phyloP scores from a whole-genome alignment of 1,140 invertebrate genomes.

The Semibalanus balanoides region DNA sequence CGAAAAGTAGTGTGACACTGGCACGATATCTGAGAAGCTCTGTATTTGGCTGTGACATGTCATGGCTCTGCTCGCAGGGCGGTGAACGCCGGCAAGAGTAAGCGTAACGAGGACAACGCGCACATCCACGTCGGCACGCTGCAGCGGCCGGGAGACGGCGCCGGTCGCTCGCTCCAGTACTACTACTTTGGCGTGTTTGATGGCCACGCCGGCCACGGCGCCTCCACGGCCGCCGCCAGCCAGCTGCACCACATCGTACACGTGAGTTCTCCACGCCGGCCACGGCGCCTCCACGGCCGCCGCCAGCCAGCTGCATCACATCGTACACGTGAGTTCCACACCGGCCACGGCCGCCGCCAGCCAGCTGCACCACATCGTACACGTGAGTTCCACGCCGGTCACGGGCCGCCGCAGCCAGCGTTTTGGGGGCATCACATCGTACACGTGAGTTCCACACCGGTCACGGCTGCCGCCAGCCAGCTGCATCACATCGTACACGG shows the following conservation, averaged over 20 bases:
- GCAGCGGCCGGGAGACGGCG: neutral
- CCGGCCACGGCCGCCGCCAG: conserved; percentile 58
- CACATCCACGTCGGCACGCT: conserved; percentile 31
- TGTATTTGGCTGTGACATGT: neutral
- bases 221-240: conserved; percentile 58
- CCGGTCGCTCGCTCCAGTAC: conserved; percentile 38
- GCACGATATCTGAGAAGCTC: neutral
- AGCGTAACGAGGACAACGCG: conserved; percentile 67
- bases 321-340: conserved; percentile 47
- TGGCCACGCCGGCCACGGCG: conserved; percentile 70
- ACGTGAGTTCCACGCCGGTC: no score
- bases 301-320: conserved; percentile 57
- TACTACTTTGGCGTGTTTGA: conserved; percentile 74
- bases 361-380: conserved; percentile 46
- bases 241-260: conserved; percentile 64
- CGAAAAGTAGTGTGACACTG: neutral
- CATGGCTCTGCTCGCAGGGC: conserved; percentile 26
- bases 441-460: no score
- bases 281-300: conserved; percentile 64
- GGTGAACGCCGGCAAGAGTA: conserved; percentile 63
- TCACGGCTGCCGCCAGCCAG: conserved; percentile 56
- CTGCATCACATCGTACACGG: conserved; percentile 64
- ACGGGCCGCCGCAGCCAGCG: no score
- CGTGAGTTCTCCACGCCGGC: conserved; percentile 39
- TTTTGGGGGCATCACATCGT: no score